Evolutionary conservation across 2,888 invertebrate genomes (phyloP).

Genomic region (Chelonus formosanus): DNA sequence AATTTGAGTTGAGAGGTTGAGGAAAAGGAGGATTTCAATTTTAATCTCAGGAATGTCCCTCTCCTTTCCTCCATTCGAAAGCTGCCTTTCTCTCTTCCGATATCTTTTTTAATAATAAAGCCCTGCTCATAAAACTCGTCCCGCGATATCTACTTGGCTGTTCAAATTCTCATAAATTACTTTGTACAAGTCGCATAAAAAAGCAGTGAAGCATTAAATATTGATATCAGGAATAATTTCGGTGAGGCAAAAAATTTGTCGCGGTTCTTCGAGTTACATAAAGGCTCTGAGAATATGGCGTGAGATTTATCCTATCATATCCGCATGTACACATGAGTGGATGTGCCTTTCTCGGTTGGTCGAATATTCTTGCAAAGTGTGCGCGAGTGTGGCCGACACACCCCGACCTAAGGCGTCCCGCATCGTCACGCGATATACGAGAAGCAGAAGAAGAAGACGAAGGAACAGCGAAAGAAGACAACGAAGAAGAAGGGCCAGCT

Average conservation of each 20-base stretch:
- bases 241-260: constrained; percentile 30
- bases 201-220: constrained; percentile 28
- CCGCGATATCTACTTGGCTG: constrained; percentile 24
- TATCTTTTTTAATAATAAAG: constrained; percentile 22
- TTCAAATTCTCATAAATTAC: constrained; percentile 32
- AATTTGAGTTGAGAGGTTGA: neutral
- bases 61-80: constrained; percentile 13
- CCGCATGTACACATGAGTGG: constrained; percentile 24
- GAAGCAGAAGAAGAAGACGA: constrained; percentile 37
- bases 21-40: constrained; percentile 29
- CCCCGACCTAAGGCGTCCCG: constrained; percentile 38
- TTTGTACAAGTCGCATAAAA: constrained; percentile 26
- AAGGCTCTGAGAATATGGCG: constrained; percentile 30
- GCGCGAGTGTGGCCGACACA: constrained; percentile 36
- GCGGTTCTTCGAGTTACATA: constrained; percentile 34
- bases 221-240: constrained; percentile 24
- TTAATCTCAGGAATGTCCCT: constrained; percentile 31
- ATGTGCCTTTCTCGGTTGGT: constrained; percentile 20
- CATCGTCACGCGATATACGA: constrained; percentile 42
- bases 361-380: constrained; percentile 32
- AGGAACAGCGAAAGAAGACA: constrained; percentile 38
- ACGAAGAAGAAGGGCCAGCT: constrained; percentile 29
- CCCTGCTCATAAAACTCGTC: constrained; percentile 30
- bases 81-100: constrained; percentile 2
- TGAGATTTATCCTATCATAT: constrained; percentile 34